Conservation (phyloP, 1,140 invertebrate species). For the Hermetia illucens region DNA sequence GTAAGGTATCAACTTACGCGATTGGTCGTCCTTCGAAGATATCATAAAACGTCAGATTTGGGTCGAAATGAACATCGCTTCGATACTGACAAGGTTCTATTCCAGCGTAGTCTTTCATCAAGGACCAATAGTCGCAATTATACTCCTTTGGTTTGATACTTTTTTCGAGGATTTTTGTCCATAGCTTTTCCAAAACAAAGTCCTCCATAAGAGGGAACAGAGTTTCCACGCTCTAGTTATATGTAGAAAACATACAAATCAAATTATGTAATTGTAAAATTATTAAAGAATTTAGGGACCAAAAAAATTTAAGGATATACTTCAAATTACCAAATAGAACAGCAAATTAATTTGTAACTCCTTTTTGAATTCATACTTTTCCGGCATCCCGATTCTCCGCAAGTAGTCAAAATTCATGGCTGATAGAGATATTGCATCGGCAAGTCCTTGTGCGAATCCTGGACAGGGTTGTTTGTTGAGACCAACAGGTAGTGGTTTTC, state of each 20-base stretch:
- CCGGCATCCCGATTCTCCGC: slow-evolving; percentile 34
- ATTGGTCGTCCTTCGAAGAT: slow-evolving; percentile 21
- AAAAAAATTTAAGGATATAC: too few species aligned
- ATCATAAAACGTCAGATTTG: slow-evolving; percentile 30
- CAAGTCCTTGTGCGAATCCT: slow-evolving; percentile 57
- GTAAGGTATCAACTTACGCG: slow-evolving; percentile 13
- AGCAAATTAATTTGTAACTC: slow-evolving; percentile 45
- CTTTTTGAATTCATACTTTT: slow-evolving; percentile 26
- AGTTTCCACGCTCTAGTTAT: too few species aligned
- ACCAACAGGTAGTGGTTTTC: slow-evolving; percentile 41
- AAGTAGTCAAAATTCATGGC: slow-evolving; percentile 44
- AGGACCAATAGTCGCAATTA: slow-evolving; percentile 43
- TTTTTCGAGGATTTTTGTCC: too few species aligned
- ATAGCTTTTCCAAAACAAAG: too few species aligned
- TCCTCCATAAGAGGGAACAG: too few species aligned
- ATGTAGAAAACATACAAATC: too few species aligned
- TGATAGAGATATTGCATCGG: slow-evolving; percentile 49
- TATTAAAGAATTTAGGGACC: too few species aligned
- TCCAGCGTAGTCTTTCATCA: slow-evolving; percentile 41
- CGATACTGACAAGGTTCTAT: slow-evolving; percentile 36
- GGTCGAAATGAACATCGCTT: slow-evolving; percentile 39
- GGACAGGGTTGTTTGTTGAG: slow-evolving; percentile 61
- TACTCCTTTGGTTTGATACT: too few species aligned
- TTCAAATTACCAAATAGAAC: slow-evolving; percentile 43
- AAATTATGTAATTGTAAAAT: too few species aligned